Evolutionary conservation across 1,140 invertebrate genomes (phyloP), one percentile per base, ranked within the genome.

Genomic region (Ceratosolen fusciceps): DNA sequence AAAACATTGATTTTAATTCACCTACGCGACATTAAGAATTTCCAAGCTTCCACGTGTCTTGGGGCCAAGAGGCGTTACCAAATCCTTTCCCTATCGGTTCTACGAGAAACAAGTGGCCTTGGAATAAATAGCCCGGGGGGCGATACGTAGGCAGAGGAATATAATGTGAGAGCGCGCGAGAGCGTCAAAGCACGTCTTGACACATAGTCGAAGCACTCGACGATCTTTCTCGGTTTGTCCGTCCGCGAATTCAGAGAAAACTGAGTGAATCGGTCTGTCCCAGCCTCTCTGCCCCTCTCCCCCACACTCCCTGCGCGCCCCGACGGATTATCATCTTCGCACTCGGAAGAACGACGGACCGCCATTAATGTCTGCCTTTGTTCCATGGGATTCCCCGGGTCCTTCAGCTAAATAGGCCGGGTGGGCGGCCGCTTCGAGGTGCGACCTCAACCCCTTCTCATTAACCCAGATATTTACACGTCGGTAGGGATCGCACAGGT

Each of bases 401-500:
- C 60, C 31, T 65, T 65, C n/a, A 7, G 1, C 3, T n/a, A n/a
- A 65, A 62, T 19, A 29, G 24, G 29, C 29, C 19, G 39, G 39
- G 68, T 1, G 21, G 7, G 68, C 2, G 3, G 34, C 39, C 43
- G 24, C 2, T 2, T 21, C 26, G 29, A 49, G 70, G 49, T 60
- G 54, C 67, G 58, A 70, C 70, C 79, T 77, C 81, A 60, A 67
- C 79, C 58, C 77, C 70, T 47, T 74, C 83, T 85, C 83, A 83
- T 85, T 85, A 84, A 85, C 83, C 83, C 43, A 85, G 81, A 84
- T 84, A 83, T 81, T 80, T 81, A 54, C 62, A 76, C 58, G 39
- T 62, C 47, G 34, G 16, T 2, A 9, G 29, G 21, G 58, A 4
- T 9, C 1, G 60, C 19, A n/a, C 31, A 65, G 60, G 29, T 62